Base-by-base conservation (phyloP, 2,888 invertebrate species). In the Pollenia labialis region DNA sequence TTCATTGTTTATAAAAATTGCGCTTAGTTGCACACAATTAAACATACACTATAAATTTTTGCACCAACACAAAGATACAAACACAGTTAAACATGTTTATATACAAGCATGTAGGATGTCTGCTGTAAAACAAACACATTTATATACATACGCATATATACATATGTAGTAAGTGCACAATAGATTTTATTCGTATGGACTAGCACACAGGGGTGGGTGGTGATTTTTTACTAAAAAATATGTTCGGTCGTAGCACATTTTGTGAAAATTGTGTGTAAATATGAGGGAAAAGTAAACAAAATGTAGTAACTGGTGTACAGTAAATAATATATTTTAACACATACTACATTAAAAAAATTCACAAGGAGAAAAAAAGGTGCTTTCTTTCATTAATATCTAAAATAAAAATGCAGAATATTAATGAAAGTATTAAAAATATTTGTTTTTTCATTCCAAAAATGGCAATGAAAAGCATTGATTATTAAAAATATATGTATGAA, bases 21-120 rank as follows among this genome's bases (percentile, higher is more conserved):
- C 16, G 62, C 76, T 83, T 48, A 72, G 83, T 58, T 77, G 71
- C 83, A 83, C 71, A 76, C 76, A 83, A 83, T 83, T 83, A 64
- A 83, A 69, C 54, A 48, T 62, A 64, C 56, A 60, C 68, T 68
- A 60, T 81, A 75, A 82, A 75, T 68, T 52, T 46, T 68, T 23
- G 42, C 11, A 76, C 44, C 16, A 54, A 52, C 9, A 64, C 14
- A 56, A 46, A 32, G 6, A 18, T n/a, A 48, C 54, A n/a, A n/a
- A 18, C 46, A 74, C 12, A 60, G 60, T 40, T 50, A 10, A 58
- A 52, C 12, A 9, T 58, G 0, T 40, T 1, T 8, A 56, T 44
- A 6, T 56, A 44, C 44, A 44, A 2, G 32, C 40, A 50, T 54
- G 9, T 18, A 18, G 40, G 12, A 56, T 46, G 32, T 44, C 58